phyloP scores from a whole-genome alignment of 2,113 vertebrate species.

The Heteronetta atricapilla region DNA sequence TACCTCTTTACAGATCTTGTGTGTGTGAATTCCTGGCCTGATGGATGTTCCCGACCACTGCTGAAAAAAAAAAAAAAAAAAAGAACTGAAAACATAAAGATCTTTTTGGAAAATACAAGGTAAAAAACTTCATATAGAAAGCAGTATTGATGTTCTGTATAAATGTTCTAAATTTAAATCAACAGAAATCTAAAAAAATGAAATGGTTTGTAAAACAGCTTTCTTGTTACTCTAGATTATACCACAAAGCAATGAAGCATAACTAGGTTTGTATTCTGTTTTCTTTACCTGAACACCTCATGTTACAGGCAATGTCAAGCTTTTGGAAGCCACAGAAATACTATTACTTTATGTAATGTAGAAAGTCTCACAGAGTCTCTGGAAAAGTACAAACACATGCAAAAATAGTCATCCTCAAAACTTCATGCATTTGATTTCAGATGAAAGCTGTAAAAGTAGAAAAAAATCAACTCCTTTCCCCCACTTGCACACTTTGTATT shows the following conservation, averaged over 20 bases:
- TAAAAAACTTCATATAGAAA: not conserved
- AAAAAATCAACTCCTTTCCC: not conserved
- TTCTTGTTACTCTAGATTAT: not conserved
- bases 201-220: not conserved
- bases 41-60: not conserved
- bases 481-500: accelerated
- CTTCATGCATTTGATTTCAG: not conserved
- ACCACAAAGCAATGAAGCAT: not conserved
- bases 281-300: not conserved
- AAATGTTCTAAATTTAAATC: not conserved
- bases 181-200: not conserved
- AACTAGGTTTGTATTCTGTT: not conserved
- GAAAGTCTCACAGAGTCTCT: not conserved
- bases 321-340: not conserved
- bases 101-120: not conserved
- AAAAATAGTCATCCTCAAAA: not conserved
- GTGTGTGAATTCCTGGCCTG: not conserved
- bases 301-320: not conserved
- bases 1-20: not conserved
- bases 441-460: not conserved
- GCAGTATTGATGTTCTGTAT: not conserved
- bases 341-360: not conserved
- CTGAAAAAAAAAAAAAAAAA: not conserved
- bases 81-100: not conserved
- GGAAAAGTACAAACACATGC: not conserved